A percentile compares a stretch with the other conserved stretches of the same genome.
These are phyloP conservation scores for Pseudomyrmex dendroicus DNA, from an alignment of 1,140 invertebrate species.

Conservation along the genomic window DNA sequence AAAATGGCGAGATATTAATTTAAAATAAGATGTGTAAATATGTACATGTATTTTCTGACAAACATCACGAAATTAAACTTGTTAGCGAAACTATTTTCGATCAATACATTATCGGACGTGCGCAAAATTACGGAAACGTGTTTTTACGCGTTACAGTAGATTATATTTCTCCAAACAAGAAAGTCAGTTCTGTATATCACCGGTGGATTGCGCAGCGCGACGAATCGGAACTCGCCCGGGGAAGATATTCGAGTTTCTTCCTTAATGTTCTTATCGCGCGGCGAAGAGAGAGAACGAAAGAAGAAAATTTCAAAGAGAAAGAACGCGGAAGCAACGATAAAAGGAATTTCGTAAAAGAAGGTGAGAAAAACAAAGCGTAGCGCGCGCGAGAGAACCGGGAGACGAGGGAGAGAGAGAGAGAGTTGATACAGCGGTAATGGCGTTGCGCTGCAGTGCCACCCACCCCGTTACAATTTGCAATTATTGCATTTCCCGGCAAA, in stretches of 20 bases:
- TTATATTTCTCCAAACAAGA: slow-evolving; percentile 21
- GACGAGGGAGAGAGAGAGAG: slow-evolving; percentile 24
- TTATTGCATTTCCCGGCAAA: slow-evolving; percentile 83
- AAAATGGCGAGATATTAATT: neutral
- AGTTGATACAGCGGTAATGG: slow-evolving; percentile 79
- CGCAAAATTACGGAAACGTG: neutral
- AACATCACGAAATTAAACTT: neutral
- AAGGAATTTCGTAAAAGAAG: slow-evolving; percentile 29
- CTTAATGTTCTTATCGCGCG: neutral
- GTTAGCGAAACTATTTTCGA: neutral
- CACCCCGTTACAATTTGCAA: slow-evolving; percentile 83
- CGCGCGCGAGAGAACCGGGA: neutral
- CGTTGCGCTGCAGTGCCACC: slow-evolving; percentile 73
- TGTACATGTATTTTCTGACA: neutral
- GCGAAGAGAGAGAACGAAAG: no score
- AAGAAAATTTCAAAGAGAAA: neutral
- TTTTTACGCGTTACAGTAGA: neutral
- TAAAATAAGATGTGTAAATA: neutral
- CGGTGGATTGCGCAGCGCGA: slow-evolving; percentile 22
- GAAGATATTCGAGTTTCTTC: slow-evolving; percentile 1
- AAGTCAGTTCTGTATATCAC: neutral
- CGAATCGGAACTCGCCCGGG: neutral
- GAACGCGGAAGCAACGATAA: neutral
- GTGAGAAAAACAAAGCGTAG: slow-evolving; percentile 40
- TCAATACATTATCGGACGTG: no score